Base-by-base conservation (phyloP, 2,888 invertebrate species). In the Brachypalpus laphriformis region DNA sequence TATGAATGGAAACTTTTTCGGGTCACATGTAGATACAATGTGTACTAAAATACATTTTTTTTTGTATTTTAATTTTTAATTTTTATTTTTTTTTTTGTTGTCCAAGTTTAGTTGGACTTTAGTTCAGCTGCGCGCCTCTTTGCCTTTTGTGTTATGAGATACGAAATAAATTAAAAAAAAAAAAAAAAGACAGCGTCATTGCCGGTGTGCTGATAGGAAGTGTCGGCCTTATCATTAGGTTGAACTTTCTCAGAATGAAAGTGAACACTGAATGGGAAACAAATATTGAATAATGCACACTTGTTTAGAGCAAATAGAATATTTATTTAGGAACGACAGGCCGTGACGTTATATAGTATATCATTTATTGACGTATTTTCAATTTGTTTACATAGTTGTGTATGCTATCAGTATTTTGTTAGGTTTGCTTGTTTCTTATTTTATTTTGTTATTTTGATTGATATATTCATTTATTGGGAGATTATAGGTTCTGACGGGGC, bases 221-320 rank as follows among this genome's bases (percentile, higher is more conserved):
- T 65, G 40, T 18, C 28, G 45, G 47, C 20, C 56, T 81, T 81
- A 78, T 77, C 74, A 47, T 14, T 34, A 3, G 16, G 3, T 9
- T 75, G 40, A 74, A 57, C 61, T 45, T 76, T 76, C 70, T 65
- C 56, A 70, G 70, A 82, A 70, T 57, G 70, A 75, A 81, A 82
- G 70, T 76, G 82, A 82, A 70, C 54, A 70, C 47, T 34, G 18
- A 59, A 59, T 20, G 28, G 28, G 34, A 31, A 51, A 28, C 37
- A 45, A 76, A 63, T 56, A 76, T 75, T 45, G 34, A 59, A 71
- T 65, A 82, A 82, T 77, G 77, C 77, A 82, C 77, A 82, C 59
- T 82, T 63, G 40, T 37, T 54, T 49, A 14, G 37, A 42, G 57
- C 11, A 75, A 66, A 65, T 40, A 66, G 47, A 66, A 40, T 76